Base-by-base conservation (phyloP, 2,888 invertebrate genomes). In the Protophormia terraenovae region DNA sequence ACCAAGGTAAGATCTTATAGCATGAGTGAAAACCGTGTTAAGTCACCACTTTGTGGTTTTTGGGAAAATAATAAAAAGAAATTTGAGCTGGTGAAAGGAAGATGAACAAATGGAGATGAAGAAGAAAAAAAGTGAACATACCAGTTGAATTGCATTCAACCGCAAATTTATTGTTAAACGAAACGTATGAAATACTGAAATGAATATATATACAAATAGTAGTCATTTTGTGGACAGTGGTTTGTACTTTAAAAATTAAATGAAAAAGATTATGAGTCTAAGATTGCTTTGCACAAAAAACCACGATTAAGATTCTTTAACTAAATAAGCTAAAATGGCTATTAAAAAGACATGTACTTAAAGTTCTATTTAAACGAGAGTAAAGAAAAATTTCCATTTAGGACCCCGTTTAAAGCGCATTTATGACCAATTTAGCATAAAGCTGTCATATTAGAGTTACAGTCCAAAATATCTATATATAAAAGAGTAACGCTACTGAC, bases 81-180 rank as follows among this genome's bases (percentile, higher is more conserved):
- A 76, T 10, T 24, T 8, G 69, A 47, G 58, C 22, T 67, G 76
- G 32, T 24, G 60, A 24, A 67, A 55, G 50, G 38, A 71, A 60
- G 62, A 78, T 50, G 78, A 53, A 78, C 78, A 50, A 27, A 12
- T 35, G 3, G 16, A 60, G 10, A 8, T 16, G 4, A 45, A 45
- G 29, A 27, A 27, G 8, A 50, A 35, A 32, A 55, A 58, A 72
- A n/a, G 32, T 47, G 50, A 73, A 35, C 60, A 83, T 53, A 69
- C 69, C 69, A 71, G 78, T 71, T 79, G 71, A 82, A 71, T 79
- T 82, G 78, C 82, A 79, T 79, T 85, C 85, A 85, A 85, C 85
- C 85, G 85, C 85, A 85, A 85, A 85, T 85, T 82, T 82, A 85
- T 85, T 85, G 85, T 82, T 85, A 66, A 85, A 85, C 85, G 85